Evolutionary conservation across 2,113 vertebrate species (phyloP).

Genomic region (Corythornis cristatus): DNA sequence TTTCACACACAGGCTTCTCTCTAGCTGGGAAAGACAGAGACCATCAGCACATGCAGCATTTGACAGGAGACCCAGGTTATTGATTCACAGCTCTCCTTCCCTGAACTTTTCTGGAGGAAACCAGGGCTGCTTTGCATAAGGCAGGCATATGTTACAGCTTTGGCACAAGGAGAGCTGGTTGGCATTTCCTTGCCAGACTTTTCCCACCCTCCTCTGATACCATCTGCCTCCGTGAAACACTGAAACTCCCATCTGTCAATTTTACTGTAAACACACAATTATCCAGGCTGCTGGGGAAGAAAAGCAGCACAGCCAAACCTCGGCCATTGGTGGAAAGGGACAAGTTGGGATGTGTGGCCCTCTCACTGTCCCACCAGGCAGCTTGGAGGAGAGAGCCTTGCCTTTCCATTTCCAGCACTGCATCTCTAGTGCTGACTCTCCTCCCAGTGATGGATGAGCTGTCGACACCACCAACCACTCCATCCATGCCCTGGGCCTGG

Average conservation of each 20-base stretch:
- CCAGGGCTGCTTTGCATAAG: conserved; percentile 60
- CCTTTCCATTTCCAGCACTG: neutral
- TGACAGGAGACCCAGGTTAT: conserved; percentile 49
- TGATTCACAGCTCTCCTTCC: conserved; percentile 57
- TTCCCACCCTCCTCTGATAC: conserved; percentile 71
- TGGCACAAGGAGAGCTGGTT: conserved; percentile 50
- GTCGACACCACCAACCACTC: neutral
- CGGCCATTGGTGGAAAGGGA: neutral
- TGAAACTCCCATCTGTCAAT: conserved; percentile 71
- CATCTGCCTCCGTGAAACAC: conserved; percentile 63
- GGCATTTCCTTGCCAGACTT: conserved; percentile 66
- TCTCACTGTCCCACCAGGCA: neutral
- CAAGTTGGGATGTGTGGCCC: neutral
- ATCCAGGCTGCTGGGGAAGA: conserved; percentile 25
- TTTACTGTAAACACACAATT: conserved; percentile 69
- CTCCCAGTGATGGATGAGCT: neutral
- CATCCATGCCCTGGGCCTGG: neutral
- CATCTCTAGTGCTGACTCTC: neutral
- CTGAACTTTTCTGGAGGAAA: conserved; percentile 39
- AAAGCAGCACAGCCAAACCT: neutral
- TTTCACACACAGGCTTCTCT: neutral
- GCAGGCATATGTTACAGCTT: conserved; percentile 70
- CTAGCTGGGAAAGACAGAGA: conserved; percentile 21
- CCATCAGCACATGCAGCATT: neutral
- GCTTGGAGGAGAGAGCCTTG: neutral